These are phyloP conservation scores for Steinernema carpocapsae DNA, from an alignment of 2,888 invertebrate genomes.

Conservation along the genomic window DNA sequence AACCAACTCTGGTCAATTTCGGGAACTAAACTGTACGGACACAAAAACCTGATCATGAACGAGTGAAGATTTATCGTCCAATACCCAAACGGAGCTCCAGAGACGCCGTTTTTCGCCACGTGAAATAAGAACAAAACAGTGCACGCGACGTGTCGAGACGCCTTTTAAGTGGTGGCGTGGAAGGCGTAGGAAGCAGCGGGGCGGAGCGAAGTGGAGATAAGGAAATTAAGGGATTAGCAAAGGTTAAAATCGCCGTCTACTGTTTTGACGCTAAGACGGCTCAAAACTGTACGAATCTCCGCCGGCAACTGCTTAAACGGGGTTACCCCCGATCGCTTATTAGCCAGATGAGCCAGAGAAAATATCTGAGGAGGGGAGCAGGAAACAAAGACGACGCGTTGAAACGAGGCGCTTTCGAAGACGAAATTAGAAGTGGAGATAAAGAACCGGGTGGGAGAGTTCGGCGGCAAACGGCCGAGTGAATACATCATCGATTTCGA, in stretches of 20 bases:
- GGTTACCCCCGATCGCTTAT: not conserved
- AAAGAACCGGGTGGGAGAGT: no score
- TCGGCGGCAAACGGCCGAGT: no score
- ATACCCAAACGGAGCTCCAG: no score
- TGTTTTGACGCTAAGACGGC: no score
- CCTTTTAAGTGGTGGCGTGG: not conserved
- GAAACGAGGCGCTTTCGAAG: not conserved
- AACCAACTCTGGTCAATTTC: no score
- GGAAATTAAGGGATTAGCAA: not conserved
- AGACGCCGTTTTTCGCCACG: no score
- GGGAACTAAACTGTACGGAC: no score
- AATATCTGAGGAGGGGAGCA: not conserved
- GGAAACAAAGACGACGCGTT: constrained; percentile 8
- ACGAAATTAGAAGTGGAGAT: not conserved
- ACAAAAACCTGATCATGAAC: no score
- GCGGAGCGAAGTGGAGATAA: not conserved
- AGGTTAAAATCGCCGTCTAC: no score
- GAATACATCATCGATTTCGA: no score
- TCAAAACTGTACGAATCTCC: not conserved
- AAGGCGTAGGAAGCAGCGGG: not conserved
- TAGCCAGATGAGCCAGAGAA: not conserved
- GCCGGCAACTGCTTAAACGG: not conserved
- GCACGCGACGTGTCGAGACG: not conserved
- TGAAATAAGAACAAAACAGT: not conserved
- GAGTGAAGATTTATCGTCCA: no score